Conservation (phyloP, 2,797 vertebrate genomes). For the Enteromius fasciolatus region DNA sequence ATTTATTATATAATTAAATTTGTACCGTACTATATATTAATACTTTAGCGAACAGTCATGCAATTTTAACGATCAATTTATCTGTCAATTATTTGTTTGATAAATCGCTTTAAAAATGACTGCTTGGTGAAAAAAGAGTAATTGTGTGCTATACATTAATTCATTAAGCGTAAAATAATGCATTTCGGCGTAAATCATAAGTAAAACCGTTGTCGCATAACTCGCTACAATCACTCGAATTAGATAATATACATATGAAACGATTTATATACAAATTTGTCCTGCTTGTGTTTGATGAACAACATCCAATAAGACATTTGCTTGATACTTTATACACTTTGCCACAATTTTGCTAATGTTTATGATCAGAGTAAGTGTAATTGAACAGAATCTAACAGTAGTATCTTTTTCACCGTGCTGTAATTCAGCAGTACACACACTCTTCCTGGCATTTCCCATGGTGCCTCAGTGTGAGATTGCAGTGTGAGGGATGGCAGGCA, state of each 20-base stretch:
- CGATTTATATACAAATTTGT: background rate
- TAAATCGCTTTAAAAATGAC: background rate
- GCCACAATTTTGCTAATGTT: background rate
- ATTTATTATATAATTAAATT: conserved; percentile 1
- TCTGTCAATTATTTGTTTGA: background rate
- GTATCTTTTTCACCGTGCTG: conserved; percentile 21
- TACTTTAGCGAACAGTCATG: background rate
- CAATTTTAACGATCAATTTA: background rate
- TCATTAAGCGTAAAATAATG: background rate
- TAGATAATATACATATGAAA: background rate
- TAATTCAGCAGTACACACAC: conserved; percentile 21
- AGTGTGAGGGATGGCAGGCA: conserved; percentile 67
- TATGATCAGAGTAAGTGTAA: background rate
- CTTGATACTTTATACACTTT: background rate
- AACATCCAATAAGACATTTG: background rate
- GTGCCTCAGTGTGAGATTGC: conserved; percentile 52
- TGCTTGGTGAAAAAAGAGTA: background rate
- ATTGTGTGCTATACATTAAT: background rate
- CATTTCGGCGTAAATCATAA: background rate
- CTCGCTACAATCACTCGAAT: background rate
- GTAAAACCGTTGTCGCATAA: background rate
- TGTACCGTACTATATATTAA: background rate
- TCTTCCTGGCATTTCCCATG: conserved; percentile 53
- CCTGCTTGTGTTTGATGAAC: background rate
- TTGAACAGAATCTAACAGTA: background rate